Conservation (phyloP, 2,113 vertebrate genomes). For the Mus spicilegus region DNA sequence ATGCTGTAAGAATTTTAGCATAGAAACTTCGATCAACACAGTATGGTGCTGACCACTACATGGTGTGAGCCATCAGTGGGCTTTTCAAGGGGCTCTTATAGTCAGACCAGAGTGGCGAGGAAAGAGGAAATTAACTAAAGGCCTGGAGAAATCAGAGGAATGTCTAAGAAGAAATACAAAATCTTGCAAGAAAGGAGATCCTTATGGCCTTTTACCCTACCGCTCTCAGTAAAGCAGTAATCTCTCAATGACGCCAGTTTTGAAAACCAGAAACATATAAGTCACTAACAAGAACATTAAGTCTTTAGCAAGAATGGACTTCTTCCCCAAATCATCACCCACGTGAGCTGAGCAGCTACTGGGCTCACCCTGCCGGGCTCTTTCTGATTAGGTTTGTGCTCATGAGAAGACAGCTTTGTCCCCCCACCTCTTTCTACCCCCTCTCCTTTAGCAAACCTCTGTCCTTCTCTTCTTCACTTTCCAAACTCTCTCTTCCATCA, state of each 20-base stretch:
- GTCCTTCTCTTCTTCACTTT: slow-evolving; percentile 97
- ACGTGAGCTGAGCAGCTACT: background rate
- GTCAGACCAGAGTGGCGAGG: background rate
- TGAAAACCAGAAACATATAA: background rate
- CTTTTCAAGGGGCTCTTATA: slow-evolving; percentile 4
- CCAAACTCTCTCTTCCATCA: slow-evolving; percentile 93
- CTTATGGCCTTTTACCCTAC: background rate
- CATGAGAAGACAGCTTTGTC: background rate
- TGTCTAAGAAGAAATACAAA: background rate
- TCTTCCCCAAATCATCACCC: background rate
- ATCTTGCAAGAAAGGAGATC: background rate
- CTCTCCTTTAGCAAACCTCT: slow-evolving; percentile 88
- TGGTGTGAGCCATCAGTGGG: background rate
- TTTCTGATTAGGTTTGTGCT: background rate
- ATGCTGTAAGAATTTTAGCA: background rate
- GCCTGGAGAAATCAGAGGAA: background rate
- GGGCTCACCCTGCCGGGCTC: background rate
- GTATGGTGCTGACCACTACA: background rate
- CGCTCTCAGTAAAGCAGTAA: background rate
- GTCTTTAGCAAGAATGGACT: background rate
- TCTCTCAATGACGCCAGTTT: background rate
- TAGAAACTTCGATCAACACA: background rate
- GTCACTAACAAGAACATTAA: background rate
- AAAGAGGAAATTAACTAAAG: slow-evolving; percentile 40
- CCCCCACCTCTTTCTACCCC: background rate